Evolutionary conservation across 2,888 invertebrate genomes (phyloP).

Genomic region (Hypercompe scribonia): DNA sequence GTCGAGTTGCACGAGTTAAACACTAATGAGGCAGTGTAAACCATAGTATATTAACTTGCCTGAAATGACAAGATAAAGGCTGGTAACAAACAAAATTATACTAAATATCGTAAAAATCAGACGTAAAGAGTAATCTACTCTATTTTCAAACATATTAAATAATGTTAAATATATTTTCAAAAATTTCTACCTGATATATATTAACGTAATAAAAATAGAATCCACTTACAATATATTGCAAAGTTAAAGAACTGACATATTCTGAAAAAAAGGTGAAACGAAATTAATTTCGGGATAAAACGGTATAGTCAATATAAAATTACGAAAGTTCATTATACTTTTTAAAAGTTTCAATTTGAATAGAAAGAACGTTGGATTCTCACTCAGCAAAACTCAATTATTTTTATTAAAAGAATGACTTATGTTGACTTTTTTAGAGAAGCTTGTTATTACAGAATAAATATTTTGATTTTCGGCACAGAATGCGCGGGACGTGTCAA

Average conservation of each 20-base stretch:
- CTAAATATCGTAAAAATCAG: too few relatives aligned
- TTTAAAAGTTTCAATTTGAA: background rate
- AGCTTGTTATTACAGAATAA: background rate
- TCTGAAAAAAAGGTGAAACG: background rate
- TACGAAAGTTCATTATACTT: background rate
- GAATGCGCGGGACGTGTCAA: too few relatives aligned
- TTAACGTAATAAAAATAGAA: background rate
- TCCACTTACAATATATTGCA: background rate
- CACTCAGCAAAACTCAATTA: background rate
- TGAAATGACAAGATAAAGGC: too few relatives aligned
- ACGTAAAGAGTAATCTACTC: too few relatives aligned
- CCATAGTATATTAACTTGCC: too few relatives aligned
- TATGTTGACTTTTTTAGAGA: background rate
- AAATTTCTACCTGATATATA: background rate
- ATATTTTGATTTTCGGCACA: too few relatives aligned
- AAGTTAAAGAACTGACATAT: background rate
- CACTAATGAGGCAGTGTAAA: too few relatives aligned
- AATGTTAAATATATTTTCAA: background rate
- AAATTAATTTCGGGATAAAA: background rate
- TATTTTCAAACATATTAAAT: too few relatives aligned
- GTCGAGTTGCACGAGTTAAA: too few relatives aligned
- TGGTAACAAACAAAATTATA: too few relatives aligned
- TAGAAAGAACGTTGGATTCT: background rate
- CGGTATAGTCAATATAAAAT: background rate
- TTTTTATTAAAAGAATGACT: background rate